phyloP scores from a whole-genome alignment of 2,113 vertebrate genomes.

The Colaptes auratus region DNA sequence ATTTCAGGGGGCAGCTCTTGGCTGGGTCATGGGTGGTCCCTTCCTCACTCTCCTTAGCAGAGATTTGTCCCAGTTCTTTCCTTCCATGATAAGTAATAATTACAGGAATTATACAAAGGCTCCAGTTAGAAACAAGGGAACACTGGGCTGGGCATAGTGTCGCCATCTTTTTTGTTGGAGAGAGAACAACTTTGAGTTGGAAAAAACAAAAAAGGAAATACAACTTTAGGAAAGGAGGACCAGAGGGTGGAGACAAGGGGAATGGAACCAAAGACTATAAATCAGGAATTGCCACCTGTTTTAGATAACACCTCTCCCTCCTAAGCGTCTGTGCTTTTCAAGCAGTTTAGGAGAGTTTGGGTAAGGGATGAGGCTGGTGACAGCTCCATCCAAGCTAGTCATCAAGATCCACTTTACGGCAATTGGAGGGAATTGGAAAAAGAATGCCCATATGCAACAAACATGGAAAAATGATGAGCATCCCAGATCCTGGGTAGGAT shows the following conservation, averaged over 20 bases:
- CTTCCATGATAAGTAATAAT: not conserved
- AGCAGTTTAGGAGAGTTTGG: not conserved
- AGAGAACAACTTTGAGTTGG: not conserved
- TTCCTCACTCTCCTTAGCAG: not conserved
- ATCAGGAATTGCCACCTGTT: not conserved
- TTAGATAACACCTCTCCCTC: not conserved
- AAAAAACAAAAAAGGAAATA: not conserved
- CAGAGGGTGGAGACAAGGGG: not conserved
- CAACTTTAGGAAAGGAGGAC: not conserved
- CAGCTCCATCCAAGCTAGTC: not conserved
- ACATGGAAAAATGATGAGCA: not conserved
- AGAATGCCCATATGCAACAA: not conserved
- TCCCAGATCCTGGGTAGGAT: not conserved
- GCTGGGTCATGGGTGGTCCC: not conserved
- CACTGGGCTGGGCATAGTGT: fast-evolving
- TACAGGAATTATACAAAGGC: not conserved
- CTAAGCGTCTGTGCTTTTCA: not conserved
- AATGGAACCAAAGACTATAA: not conserved
- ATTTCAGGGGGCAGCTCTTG: not conserved
- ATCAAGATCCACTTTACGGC: not conserved
- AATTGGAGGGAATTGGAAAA: fast-evolving
- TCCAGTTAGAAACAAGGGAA: not conserved
- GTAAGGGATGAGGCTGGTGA: not conserved
- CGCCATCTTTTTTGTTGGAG: not conserved
- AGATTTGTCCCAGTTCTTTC: not conserved